Evolutionary conservation across 2,797 vertebrate species (phyloP).

Genomic region (Gymnothorax javanicus): DNA sequence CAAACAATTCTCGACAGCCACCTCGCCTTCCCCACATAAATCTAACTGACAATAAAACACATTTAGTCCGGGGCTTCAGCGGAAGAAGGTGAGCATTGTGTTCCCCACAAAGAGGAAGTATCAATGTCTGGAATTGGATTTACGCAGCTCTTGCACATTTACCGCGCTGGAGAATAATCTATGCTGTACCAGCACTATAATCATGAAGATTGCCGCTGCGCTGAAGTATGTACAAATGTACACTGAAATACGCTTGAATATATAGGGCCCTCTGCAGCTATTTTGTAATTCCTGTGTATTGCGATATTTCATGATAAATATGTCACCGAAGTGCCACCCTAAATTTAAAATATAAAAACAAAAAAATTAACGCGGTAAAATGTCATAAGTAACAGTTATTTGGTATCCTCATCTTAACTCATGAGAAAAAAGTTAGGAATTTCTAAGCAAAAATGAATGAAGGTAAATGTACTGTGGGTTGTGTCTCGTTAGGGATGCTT

Average conservation of each 20-base stretch:
- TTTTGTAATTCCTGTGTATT: no score
- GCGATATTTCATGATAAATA: no score
- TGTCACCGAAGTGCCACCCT: no score
- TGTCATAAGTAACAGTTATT: no score
- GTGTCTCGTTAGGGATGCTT: neutral
- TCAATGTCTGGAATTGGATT: neutral
- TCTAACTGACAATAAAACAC: constrained; percentile 10
- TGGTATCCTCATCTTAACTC: no score
- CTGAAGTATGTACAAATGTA: no score
- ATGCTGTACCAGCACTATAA: neutral
- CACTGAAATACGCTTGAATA: no score
- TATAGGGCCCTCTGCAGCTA: no score
- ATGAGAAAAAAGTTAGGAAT: no score
- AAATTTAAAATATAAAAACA: no score
- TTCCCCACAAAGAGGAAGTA: neutral
- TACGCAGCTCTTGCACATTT: constrained; percentile 2
- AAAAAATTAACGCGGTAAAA: no score
- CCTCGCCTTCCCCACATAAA: constrained; percentile 27
- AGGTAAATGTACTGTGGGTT: neutral
- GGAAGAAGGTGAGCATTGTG: neutral
- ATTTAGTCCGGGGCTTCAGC: constrained; percentile 27
- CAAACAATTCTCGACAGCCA: constrained; percentile 25
- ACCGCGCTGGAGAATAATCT: neutral
- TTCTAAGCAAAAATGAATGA: neutral
- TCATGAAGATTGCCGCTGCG: neutral